Base-by-base conservation (phyloP, 2,113 vertebrate species). In the Nyctibius bracteatus region DNA sequence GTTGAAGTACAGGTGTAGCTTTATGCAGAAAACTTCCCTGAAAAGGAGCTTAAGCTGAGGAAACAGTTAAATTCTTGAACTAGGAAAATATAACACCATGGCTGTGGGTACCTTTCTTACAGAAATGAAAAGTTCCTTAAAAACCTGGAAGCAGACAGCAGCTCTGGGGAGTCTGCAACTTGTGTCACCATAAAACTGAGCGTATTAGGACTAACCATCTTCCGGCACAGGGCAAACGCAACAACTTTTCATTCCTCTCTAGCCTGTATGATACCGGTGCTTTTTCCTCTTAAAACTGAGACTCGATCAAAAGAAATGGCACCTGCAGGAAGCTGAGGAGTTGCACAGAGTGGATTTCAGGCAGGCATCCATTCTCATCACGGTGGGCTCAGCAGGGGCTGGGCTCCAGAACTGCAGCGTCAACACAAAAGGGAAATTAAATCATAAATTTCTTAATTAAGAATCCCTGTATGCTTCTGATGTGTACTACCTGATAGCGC, bases 391-490 rank as follows among this genome's bases (percentile, higher is more conserved):
- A 6, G 3, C 84, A 39, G 77, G 49, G 30, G 21, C 39, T 55
- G 35, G n/a, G 9, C 65, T 82, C 47, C 63, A 79, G 30, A 82
- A 44, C 57, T n/a, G 70, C 82, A 89, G 43, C 1, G 0, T 88
- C 91, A 84, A 79, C 73, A 41, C 51, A 54, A 78, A 95, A 84
- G 65, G 28, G 67, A 47, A 85, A 33, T 39, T 55, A 92, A 30
- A 71, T 59, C 35, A 74, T 75, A 82, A 87, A 84, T 63, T 30
- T n/a, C n/a, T n/a, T 75, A 55, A 95, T 82, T 72, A 75, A 65
- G 27, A 68, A 72, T 68, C 39, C 35, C 61, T n/a, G 9, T 39
- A 20, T 63, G 84, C 39, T 49, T 62, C 46, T 81, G 59, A 19
- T 1, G 0, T 28, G 17, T 55, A 30, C 12, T 71, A 43, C 35